Evolutionary conservation across 2,113 vertebrate genomes (phyloP), one percentile per base, ranked within the genome.

Genomic region (Larimichthys polyactis): DNA sequence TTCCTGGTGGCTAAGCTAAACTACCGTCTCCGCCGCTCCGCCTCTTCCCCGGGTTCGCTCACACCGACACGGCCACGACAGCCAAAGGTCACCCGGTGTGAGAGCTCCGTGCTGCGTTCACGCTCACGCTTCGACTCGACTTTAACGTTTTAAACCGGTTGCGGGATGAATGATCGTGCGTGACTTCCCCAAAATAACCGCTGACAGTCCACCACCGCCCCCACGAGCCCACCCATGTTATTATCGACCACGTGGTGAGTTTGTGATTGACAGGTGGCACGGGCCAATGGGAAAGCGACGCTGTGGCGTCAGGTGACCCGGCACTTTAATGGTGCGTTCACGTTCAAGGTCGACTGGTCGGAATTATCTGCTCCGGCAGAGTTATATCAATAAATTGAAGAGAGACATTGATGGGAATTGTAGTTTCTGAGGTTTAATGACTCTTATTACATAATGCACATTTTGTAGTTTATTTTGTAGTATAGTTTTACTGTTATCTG

Each of bases 221-320:
- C 84, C 82, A 79, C 72, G n/a, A 78, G 87, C 81, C 70, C 78
- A 68, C 62, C 71, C 71, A n/a, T 84, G 80, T 89, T 85, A 82
- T 89, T 84, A 87, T 87, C 60, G 16, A 85, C 89, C 87, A 87
- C 78, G 89, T 85, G 86, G 70, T 77, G 0, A 69, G 32, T 46
- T 10, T 27, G 10, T 46, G 86, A 92, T 76, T 78, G 87, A 77
- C 81, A 88, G 65, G 6, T 68, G 5, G 14, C 12, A 44, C 8
- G 1, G 36, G 2, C 86, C 89, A 17, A 90, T 27, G 70, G 65
- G 6, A 55, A 43, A 81, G 29, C 11, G 6, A 11, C 1, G 1
- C 4, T 7, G 2, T 6, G 1, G 29, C 8, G 44, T 80, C 90
- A 88, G 15, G 43, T 90, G 88, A 87, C 27, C 29, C 27, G 0